phyloP scores from a whole-genome alignment of 2,888 invertebrate genomes.

The Hyalella azteca region DNA sequence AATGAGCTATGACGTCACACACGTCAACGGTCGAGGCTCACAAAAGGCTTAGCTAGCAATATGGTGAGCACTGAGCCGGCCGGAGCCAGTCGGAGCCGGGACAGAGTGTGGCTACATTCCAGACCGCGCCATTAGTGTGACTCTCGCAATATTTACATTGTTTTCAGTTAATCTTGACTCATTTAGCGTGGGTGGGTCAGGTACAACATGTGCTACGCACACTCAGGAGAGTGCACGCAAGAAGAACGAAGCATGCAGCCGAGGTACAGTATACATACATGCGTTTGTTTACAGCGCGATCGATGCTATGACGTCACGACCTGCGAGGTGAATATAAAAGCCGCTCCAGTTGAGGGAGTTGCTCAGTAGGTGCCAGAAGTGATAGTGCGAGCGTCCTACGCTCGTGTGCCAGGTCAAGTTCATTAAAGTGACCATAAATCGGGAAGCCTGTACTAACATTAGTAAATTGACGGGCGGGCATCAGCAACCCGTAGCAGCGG shows the following conservation, averaged over 20 bases:
- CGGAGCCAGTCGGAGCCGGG: no score
- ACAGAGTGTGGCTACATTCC: no score
- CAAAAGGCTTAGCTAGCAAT: background rate
- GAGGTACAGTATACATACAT: background rate
- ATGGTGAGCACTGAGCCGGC: background rate
- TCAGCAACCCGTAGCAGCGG: background rate
- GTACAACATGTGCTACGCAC: background rate
- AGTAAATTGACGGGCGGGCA: conserved; percentile 12
- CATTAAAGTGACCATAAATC: background rate
- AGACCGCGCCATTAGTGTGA: no score
- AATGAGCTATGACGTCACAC: no score
- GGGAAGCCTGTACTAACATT: background rate
- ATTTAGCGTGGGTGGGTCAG: background rate
- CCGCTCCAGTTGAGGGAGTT: background rate
- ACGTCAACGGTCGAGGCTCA: no score
- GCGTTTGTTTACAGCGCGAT: conserved; percentile 18
- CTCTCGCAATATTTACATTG: no score
- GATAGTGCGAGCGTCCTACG: background rate
- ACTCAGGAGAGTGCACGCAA: background rate
- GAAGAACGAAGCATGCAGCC: background rate
- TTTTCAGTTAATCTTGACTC: no score
- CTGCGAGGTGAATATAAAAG: background rate
- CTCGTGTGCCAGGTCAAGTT: background rate
- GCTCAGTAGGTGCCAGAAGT: conserved; percentile 18
- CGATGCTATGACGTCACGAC: conserved; percentile 24